Conservation (phyloP, 2,888 invertebrate genomes). For the Ctenicera cuprea region DNA sequence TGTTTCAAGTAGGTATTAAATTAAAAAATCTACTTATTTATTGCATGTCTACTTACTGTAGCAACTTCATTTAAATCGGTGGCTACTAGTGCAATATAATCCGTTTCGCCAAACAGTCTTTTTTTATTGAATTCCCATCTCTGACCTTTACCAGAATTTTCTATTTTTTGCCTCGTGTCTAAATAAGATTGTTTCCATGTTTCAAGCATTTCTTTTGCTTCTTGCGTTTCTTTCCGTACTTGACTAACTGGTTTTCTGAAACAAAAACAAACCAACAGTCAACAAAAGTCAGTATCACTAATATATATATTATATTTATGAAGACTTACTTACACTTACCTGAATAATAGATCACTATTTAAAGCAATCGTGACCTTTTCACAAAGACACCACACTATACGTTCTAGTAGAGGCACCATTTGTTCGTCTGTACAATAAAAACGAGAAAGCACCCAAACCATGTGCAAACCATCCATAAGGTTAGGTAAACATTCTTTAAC, state of each 20-base stretch:
- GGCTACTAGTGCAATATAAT: slow-evolving; percentile 80
- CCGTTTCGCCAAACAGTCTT: slow-evolving; percentile 87
- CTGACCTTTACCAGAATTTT: slow-evolving; percentile 87
- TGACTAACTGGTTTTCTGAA: slow-evolving; percentile 74
- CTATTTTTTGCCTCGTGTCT: slow-evolving; percentile 88
- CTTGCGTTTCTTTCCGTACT: slow-evolving; percentile 65
- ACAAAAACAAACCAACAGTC: slow-evolving; percentile 24
- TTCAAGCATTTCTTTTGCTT: slow-evolving; percentile 82
- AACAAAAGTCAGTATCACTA: too few species aligned
- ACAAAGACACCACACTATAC: slow-evolving; percentile 89
- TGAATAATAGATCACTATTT: slow-evolving; percentile 83
- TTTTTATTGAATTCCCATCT: slow-evolving; percentile 95
- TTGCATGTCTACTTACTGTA: slow-evolving; percentile 76
- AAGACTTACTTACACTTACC: too few species aligned
- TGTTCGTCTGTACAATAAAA: slow-evolving; percentile 90
- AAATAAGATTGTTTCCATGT: slow-evolving; percentile 86
- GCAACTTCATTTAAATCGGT: slow-evolving; percentile 85
- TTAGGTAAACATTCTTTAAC: slow-evolving; percentile 85
- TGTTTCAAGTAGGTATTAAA: too few species aligned
- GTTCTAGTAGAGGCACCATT: slow-evolving; percentile 88
- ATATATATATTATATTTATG: too few species aligned
- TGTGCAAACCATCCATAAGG: slow-evolving; percentile 88
- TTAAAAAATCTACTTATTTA: too few species aligned
- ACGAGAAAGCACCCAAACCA: slow-evolving; percentile 93
- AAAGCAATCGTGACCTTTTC: slow-evolving; percentile 84